Conservation (phyloP, 2,797 vertebrate species). For the Poecilia wingei region DNA sequence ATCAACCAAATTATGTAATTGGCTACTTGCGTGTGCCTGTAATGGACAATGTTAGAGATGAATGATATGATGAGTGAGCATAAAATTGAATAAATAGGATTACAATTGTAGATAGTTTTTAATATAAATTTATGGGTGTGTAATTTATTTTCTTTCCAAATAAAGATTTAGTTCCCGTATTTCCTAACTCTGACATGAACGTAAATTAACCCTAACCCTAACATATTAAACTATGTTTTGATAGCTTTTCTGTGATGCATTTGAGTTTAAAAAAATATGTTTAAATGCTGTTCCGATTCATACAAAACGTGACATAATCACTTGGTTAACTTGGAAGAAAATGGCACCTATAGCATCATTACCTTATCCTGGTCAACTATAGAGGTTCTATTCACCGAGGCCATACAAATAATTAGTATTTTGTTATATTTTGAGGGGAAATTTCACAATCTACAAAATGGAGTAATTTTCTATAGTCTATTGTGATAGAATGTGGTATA, state of each 20-base stretch:
- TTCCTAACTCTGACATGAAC: conserved; percentile 33
- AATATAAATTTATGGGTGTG: conserved; percentile 5
- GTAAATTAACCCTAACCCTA: background rate
- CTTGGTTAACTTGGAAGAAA: background rate
- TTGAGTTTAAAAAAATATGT: background rate
- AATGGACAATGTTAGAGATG: background rate
- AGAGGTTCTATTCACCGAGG: background rate
- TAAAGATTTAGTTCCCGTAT: background rate
- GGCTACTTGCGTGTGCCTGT: background rate
- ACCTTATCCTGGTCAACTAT: background rate
- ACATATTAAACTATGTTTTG: background rate
- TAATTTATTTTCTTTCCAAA: conserved; percentile 7
- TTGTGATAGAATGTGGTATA: background rate
- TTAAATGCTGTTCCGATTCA: background rate
- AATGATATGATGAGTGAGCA: background rate
- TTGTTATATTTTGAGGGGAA: background rate
- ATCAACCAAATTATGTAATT: background rate
- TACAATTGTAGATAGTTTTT: background rate
- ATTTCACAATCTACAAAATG: background rate
- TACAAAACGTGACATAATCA: background rate
- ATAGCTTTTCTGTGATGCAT: background rate
- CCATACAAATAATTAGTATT: background rate
- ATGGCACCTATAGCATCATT: background rate
- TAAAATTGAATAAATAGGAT: background rate
- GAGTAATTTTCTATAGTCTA: background rate